These are phyloP conservation scores for Anthopleura xanthogrammica DNA, from an alignment of 92 coral and sea anemone genomes.

Conservation along the genomic window DNA sequence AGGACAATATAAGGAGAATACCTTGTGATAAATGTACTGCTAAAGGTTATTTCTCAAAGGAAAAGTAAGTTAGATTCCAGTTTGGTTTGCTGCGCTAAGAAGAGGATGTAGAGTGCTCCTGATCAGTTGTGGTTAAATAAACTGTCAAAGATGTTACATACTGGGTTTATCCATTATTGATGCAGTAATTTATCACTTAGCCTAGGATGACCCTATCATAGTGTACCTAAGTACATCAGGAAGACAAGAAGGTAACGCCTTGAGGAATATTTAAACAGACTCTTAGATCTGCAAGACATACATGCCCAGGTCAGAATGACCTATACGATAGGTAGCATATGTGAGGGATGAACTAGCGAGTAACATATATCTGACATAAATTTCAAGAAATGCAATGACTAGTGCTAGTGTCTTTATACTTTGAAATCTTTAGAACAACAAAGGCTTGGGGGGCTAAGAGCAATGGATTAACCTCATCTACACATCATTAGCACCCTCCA, in stretches of 20 bases:
- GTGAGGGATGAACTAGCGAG: no score
- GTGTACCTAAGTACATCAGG: background rate
- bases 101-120: background rate
- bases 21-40: background rate
- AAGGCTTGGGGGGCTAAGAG: background rate
- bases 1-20: background rate
- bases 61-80: background rate
- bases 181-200: background rate
- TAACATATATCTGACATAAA: no score
- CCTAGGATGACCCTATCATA: background rate
- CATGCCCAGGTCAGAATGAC: no score
- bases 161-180: background rate
- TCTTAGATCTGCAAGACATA: no score
- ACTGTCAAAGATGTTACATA: background rate
- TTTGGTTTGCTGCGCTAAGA: background rate
- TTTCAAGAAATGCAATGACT: no score
- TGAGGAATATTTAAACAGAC: background rate
- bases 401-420: background rate
- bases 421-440: background rate
- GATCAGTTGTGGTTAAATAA: background rate
- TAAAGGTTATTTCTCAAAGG: background rate
- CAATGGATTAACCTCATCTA: background rate
- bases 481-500: constrained; percentile 3
- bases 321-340: no score
- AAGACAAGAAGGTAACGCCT: background rate